Base-by-base conservation (phyloP, 2,888 invertebrate genomes). In the Xylota sylvarum region DNA sequence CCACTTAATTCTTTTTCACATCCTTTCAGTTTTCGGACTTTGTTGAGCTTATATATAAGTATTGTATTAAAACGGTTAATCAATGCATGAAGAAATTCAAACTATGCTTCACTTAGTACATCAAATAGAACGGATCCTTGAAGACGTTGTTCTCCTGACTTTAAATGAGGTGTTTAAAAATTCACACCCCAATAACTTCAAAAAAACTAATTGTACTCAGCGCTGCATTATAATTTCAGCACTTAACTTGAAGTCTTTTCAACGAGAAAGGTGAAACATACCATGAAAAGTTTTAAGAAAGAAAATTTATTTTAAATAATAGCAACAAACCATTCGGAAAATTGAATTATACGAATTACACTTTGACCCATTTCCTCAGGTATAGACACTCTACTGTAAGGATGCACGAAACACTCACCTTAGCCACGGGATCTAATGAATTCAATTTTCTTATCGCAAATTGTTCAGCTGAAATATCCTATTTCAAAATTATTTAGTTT, bases 391-490 rank as follows among this genome's bases (percentile, higher is more conserved):
- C 43, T 23, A 69, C 2, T 23, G 23, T 40, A 17, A 14, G n/a
- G 7, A 35, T 23, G 6, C 7, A 52, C 10, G 5, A 0, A 7
- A 12, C 10, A 6, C 10, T 5, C 52, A 65, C 78, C 72, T 77
- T 43, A 43, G 37, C 67, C 60, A 73, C 65, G 60, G 37, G 30
- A 30, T 19, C 17, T 58, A 84, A 80, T 70, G 74, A 84, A 79
- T 80, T 80, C 56, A 43, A 64, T 69, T 74, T 80, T 19, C 69
- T 64, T 64, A 74, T 70, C 50, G 19, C 19, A 80, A 83, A 58
- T 67, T 79, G 58, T 79, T 78, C 60, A 67, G 46, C 60, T 23
- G 73, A 74, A 74, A 55, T 64, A 64, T 70, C 48, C 50, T 56
- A 48, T 50, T 65, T 70, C 48, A 52, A 64, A 77, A 77, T 67